phyloP scores from a whole-genome alignment of 1,140 invertebrate genomes.

The Lamellibrachia luymesi region DNA sequence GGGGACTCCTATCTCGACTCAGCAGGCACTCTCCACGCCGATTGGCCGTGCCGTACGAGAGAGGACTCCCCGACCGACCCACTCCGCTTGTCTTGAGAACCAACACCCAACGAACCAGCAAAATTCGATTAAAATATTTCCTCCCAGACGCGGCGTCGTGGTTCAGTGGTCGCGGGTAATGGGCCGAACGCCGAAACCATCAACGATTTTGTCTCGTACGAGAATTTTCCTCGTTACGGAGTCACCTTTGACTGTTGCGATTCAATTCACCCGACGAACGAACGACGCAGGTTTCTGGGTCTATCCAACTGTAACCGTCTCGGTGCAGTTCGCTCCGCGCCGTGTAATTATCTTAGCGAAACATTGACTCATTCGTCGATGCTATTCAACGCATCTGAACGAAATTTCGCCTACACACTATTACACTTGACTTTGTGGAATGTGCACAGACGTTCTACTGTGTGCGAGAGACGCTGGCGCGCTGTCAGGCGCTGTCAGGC shows the following conservation, averaged over 20 bases:
- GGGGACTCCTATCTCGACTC: no score
- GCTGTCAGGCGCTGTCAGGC: background rate
- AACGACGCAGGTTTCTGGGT: background rate
- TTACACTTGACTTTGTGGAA: background rate
- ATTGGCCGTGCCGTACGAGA: background rate
- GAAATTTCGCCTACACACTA: background rate
- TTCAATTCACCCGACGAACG: background rate
- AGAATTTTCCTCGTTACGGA: background rate
- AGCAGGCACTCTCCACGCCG: no score
- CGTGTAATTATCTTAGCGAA: background rate
- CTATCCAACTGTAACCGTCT: background rate
- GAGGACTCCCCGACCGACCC: background rate
- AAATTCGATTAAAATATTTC: conserved; percentile 6
- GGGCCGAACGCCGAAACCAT: background rate
- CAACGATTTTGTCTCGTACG: background rate
- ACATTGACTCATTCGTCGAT: background rate
- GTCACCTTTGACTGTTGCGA: background rate
- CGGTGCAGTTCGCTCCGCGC: background rate
- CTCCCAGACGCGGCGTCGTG: background rate
- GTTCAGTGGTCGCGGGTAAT: background rate
- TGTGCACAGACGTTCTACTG: background rate
- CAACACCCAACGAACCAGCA: background rate
- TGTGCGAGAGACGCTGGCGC: background rate
- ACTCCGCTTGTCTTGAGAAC: background rate
- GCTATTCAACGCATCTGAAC: background rate